Evolutionary conservation across 1,140 invertebrate species (phyloP).

Genomic region (Apocrypta bakeri): DNA sequence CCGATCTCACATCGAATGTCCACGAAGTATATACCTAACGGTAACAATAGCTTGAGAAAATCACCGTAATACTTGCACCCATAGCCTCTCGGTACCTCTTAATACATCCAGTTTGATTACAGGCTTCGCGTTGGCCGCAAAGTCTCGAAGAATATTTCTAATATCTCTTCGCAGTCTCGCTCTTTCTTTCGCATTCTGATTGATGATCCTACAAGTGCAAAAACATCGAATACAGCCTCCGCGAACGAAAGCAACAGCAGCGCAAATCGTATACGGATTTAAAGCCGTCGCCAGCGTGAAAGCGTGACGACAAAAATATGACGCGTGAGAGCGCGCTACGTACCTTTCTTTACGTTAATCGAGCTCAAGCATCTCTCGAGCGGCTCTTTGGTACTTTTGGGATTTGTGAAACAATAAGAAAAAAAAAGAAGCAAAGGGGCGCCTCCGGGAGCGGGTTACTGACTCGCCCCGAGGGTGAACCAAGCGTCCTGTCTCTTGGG

Average conservation of each 20-base stretch:
- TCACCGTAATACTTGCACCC: slow-evolving; percentile 27
- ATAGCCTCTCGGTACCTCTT: neutral
- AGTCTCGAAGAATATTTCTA: slow-evolving; percentile 29
- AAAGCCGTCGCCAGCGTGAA: neutral
- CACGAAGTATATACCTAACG: slow-evolving; percentile 7
- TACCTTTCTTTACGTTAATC: neutral
- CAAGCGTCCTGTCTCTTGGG: neutral
- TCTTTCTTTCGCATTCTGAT: slow-evolving; percentile 16
- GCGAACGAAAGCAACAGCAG: slow-evolving; percentile 11
- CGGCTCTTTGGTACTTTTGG: neutral
- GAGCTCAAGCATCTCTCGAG: neutral
- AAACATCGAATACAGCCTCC: neutral
- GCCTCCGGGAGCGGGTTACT: neutral
- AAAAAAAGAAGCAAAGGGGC: neutral
- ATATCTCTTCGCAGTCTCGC: neutral
- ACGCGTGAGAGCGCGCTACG: neutral
- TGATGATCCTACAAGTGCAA: slow-evolving; percentile 16
- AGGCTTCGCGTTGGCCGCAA: neutral
- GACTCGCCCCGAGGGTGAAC: neutral
- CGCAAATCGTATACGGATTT: neutral
- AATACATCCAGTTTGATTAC: slow-evolving; percentile 31
- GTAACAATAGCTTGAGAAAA: slow-evolving; percentile 48
- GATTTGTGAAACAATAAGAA: neutral
- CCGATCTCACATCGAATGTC: neutral
- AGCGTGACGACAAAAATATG: neutral